Base-by-base conservation (phyloP, 2,113 vertebrate genomes). In the Poicephalus gulielmi region DNA sequence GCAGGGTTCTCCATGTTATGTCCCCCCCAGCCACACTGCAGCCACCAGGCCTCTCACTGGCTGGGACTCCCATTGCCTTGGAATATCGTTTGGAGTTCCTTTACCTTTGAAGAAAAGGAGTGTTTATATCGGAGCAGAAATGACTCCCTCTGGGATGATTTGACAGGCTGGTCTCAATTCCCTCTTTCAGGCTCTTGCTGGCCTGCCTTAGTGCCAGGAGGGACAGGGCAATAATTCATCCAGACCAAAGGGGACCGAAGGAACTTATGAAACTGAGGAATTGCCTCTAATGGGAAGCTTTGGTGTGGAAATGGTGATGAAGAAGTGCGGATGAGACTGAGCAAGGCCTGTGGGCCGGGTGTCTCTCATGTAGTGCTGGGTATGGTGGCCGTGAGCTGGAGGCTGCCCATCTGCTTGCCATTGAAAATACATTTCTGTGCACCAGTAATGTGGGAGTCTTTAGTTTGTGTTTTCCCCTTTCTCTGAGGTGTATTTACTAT, bases 311-410 rank as follows among this genome's bases (percentile, higher is more conserved):
- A 86, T 31, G 8, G 6, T 22, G 63, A 55, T 88, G 67, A 81
- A 70, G 83, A 80, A 59, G 52, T 0, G 0, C 24, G 84, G 68
- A 78, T 60, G 52, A 84, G 33, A 16, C 43, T 63, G 52, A 23
- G 33, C 33, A 35, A 23, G 55, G 33, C 33, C 57, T 44, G 27
- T 60, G 63, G 33, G 39, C 67, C 24, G 7, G 19, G 10, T 1
- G 0, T 81, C 44, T 11, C 39, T 77, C 0, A 0, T 28, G 84
- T 49, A 37, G 83, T 0, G 5, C 91, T 10, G 55, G 30, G 59
- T 14, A 49, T 63, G 53, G 69, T 0, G 2, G 60, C 55, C 35
- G 46, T 0, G 0, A 43, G 63, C 69, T 43, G 86, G 60, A 62
- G 68, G 47, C 88, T 39, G 25, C 13, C 92, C 68, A 31, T 83